phyloP scores from a whole-genome alignment of 1,140 invertebrate genomes.

The Saccostrea echinata region DNA sequence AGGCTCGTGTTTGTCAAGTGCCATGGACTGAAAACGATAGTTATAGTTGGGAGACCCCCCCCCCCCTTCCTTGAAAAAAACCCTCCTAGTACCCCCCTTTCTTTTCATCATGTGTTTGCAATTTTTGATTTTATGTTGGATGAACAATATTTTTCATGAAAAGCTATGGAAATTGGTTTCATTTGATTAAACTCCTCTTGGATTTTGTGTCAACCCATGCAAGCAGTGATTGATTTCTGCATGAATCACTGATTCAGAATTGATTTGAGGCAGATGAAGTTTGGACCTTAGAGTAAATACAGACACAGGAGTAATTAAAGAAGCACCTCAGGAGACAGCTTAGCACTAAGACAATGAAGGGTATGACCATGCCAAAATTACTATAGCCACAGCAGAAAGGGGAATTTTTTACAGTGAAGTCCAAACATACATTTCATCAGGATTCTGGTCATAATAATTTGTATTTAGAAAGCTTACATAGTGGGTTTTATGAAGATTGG shows the following conservation, averaged over 20 bases:
- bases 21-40: no score
- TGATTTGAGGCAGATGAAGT: constrained; percentile 5
- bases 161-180: neutral
- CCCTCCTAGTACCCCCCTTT: no score
- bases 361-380: neutral
- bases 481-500: neutral
- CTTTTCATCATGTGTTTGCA: no score
- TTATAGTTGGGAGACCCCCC: no score
- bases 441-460: neutral
- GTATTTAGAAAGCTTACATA: neutral
- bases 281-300: constrained; percentile 9
- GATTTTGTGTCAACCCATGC: neutral
- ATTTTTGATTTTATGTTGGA: neutral
- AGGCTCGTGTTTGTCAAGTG: no score
- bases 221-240: neutral
- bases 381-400: neutral
- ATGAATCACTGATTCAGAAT: constrained; percentile 6
- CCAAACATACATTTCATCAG: neutral
- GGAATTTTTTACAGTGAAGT: neutral
- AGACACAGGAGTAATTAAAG: neutral
- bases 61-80: no score
- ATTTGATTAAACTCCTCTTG: neutral
- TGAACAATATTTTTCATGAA: neutral
- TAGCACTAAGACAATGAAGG: neutral
- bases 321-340: neutral